Evolutionary conservation across 2,113 vertebrate species (phyloP), one percentile per base, ranked within the genome.

Genomic region (Nasalis larvatus): DNA sequence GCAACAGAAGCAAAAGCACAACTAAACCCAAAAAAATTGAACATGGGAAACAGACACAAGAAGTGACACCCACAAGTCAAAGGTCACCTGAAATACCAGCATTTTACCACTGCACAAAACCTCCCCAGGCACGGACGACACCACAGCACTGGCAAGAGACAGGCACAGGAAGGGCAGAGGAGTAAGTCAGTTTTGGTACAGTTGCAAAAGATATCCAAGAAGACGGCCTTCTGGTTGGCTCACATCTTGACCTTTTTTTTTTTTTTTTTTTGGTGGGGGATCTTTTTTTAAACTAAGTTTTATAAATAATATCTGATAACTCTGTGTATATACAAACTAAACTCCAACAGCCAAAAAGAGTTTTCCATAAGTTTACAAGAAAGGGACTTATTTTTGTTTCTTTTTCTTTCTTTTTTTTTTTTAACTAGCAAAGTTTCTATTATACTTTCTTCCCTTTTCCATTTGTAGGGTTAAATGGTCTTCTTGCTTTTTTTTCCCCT

Each of bases 131-230:
- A 98, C 96, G 32, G 94, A 98, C 97, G 10, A 96, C 93, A 96
- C 95, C 97, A 97, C 97, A 93, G 96, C 97, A 95, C 97, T 87
- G 98, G 98, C 97, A 98, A 96, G 23, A 23, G 98, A 89, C 80
- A 97, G 98, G 98, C 98, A 98, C 97, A 97, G 98, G 97, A 91
- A 85, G 96, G 98, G 99, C 99, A 98, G 99, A 99, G 99, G 99
- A 99, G 99, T 99, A 99, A 99, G 99, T 99, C 99, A 99, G 99
- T 99, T 99, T 99, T 98, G 99, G 99, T 99, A 99, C 99, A 99
- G 99, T 99, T 99, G 99, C 99, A 99, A 99, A 99, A 99, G 99
- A 99, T 99, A 99, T 99, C 99, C 99, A 99, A 99, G 99, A 99
- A 98, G 97, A 96, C 81, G 96, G 98, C 97, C 95, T 84, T n/a